Conservation (phyloP, 1,140 invertebrate genomes). For the Ectropis grisescens region DNA sequence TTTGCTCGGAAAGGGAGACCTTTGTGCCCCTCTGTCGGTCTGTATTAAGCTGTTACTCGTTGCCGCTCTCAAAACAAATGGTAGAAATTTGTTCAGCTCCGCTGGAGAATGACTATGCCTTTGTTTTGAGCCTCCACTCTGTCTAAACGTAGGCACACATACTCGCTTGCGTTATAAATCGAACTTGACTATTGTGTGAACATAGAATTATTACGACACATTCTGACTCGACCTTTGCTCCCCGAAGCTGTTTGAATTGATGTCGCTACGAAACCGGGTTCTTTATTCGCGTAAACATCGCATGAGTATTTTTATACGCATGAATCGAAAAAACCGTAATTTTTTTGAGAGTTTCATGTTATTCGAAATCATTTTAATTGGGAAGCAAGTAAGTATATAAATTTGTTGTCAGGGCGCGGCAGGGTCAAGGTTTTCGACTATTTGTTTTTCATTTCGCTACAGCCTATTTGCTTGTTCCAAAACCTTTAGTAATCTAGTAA, state of each 20-base stretch:
- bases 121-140: constrained; percentile 21
- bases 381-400: no score
- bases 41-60: constrained; percentile 22
- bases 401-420: no score
- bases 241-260: constrained; percentile 6
- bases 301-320: no score
- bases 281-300: no score
- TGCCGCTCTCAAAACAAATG: constrained; percentile 30
- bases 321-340: no score
- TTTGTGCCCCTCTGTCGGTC: constrained; percentile 2
- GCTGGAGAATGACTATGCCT: constrained; percentile 20
- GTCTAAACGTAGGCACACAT: constrained; percentile 23
- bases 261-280: constrained; percentile 1
- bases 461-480: constrained; percentile 15
- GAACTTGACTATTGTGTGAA: constrained; percentile 15
- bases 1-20: no score
- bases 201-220: constrained; percentile 11
- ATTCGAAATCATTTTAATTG: no score
- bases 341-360: no score
- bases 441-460: constrained; percentile 23
- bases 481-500: no score
- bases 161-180: constrained; percentile 16
- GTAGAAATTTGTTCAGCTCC: constrained; percentile 32
- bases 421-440: no score
- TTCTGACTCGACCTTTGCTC: constrained; percentile 6